These are phyloP conservation scores for Tetramorium simillimum DNA, from an alignment of 1,140 invertebrate genomes.

Conservation along the genomic window DNA sequence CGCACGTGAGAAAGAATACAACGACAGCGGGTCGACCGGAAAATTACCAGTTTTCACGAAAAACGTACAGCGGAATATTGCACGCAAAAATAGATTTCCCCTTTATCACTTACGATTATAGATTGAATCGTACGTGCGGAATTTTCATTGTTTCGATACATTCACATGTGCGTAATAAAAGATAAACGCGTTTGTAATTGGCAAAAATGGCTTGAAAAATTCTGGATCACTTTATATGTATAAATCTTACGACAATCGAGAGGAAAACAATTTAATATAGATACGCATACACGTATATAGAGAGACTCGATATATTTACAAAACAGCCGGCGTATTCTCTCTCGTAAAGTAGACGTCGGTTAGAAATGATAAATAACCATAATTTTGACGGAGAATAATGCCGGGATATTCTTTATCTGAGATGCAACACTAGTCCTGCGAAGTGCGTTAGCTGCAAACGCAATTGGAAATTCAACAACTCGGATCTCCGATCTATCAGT, in stretches of 20 bases:
- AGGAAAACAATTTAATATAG: neutral
- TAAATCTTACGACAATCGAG: neutral
- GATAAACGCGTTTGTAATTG: neutral
- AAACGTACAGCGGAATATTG: neutral
- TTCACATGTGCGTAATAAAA: neutral
- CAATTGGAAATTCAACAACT: neutral
- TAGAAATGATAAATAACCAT: neutral
- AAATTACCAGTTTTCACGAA: constrained; percentile 66
- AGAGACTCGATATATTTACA: neutral
- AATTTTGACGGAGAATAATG: neutral
- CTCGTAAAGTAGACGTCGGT: neutral
- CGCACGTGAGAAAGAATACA: constrained; percentile 59
- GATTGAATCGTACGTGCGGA: neutral
- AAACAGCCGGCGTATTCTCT: neutral
- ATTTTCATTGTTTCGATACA: neutral
- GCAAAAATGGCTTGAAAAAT: neutral
- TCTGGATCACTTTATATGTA: neutral
- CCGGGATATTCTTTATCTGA: neutral
- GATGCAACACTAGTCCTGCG: too few relatives aligned
- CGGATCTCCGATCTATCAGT: neutral
- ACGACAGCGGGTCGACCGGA: constrained; percentile 47
- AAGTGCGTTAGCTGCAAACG: neutral
- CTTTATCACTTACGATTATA: neutral
- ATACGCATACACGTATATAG: neutral
- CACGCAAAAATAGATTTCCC: neutral